These are phyloP conservation scores for Columba janthina DNA, from an alignment of 2,113 vertebrate species.

Conservation along the genomic window DNA sequence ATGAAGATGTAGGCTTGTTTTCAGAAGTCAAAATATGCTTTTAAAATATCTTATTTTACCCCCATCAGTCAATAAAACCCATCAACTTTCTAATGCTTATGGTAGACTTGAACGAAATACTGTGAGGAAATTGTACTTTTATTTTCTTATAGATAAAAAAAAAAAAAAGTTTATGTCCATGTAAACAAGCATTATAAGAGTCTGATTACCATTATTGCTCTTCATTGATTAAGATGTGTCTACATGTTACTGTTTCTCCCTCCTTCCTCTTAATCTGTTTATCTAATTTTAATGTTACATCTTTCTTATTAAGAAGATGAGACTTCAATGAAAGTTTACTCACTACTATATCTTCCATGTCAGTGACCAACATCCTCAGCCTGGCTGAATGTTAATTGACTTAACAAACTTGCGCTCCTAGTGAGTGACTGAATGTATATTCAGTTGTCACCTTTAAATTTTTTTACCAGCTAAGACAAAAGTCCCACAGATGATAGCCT, in stretches of 20 bases:
- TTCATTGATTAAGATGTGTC: not conserved
- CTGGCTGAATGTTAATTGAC: not conserved
- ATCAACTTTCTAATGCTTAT: not conserved
- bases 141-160: not conserved
- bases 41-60: not conserved
- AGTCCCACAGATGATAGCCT: not conserved
- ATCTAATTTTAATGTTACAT: not conserved
- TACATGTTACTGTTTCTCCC: not conserved
- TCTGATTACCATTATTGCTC: not conserved
- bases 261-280: not conserved
- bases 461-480: not conserved
- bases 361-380: not conserved
- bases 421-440: not conserved
- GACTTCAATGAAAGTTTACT: not conserved
- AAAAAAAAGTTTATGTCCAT: not conserved
- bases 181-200: not conserved
- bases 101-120: not conserved
- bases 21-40: not conserved
- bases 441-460: not conserved
- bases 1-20: not conserved
- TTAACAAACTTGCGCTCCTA: not conserved
- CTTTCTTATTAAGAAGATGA: not conserved
- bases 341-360: not conserved
- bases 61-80: rapidly evolving
- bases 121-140: not conserved